A percentile compares a stretch with the other conserved stretches of the same genome.
phyloP scores from a whole-genome alignment of 2,113 vertebrate species.

The Ginglymostoma cirratum region DNA sequence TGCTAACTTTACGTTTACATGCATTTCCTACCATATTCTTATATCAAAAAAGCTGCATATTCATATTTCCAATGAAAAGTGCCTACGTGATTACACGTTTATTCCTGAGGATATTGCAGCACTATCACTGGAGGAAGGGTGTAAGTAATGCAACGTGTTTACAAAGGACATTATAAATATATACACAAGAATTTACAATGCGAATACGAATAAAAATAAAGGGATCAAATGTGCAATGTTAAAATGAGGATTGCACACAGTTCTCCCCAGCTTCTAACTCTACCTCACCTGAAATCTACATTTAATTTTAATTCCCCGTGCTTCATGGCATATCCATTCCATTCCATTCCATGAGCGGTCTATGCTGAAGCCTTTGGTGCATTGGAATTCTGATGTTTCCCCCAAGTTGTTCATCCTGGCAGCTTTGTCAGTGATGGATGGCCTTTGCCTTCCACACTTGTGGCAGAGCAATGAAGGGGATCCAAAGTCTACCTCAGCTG shows the following conservation, averaged over 20 bases:
- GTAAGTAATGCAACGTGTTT: neutral
- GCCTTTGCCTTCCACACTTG: too few relatives aligned
- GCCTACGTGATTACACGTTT: neutral
- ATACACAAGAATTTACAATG: neutral
- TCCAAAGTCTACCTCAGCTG: too few relatives aligned
- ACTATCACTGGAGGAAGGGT: neutral
- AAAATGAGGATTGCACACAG: neutral
- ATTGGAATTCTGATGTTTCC: too few relatives aligned
- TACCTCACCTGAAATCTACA: neutral
- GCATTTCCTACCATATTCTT: neutral
- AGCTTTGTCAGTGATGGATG: too few relatives aligned
- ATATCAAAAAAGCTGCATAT: neutral
- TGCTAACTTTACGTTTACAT: neutral
- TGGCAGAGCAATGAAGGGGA: too few relatives aligned
- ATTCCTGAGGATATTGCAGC: neutral
- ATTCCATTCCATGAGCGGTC: too few relatives aligned
- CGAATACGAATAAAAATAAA: neutral
- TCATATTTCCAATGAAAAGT: neutral
- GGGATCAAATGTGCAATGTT: neutral
- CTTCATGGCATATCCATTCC: too few relatives aligned
- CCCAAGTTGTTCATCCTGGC: too few relatives aligned
- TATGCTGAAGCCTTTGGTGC: too few relatives aligned
- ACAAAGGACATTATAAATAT: neutral
- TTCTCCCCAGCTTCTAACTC: neutral
- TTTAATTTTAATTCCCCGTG: neutral